Conservation (phyloP, 2,797 vertebrate species). For the Acanthis flammea region DNA sequence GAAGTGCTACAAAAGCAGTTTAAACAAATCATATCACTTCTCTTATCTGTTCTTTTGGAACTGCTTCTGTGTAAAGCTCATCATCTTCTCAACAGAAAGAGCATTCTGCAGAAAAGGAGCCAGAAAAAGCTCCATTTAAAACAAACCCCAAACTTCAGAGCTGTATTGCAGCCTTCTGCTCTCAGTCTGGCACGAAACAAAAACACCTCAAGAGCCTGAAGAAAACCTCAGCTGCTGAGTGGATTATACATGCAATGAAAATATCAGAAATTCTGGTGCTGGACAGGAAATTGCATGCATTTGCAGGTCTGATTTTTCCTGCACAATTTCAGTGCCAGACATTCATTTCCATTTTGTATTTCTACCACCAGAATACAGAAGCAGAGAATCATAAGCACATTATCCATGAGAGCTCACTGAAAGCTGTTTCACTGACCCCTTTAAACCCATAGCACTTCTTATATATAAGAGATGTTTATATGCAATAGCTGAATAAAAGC, state of each 20-base stretch:
- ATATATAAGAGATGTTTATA: background rate
- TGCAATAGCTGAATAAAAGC: background rate
- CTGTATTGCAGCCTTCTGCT: background rate
- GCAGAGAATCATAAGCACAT: background rate
- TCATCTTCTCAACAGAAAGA: background rate
- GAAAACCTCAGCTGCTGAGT: background rate
- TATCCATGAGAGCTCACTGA: background rate
- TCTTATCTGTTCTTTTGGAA: background rate
- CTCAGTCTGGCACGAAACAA: background rate
- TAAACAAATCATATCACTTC: background rate
- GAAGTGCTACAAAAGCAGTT: background rate
- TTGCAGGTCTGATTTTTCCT: slow-evolving; percentile 28
- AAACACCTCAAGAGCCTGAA: background rate
- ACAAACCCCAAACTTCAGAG: background rate
- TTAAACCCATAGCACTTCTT: background rate
- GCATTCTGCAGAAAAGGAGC: background rate
- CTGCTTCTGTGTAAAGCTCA: background rate
- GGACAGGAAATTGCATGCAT: slow-evolving; percentile 27
- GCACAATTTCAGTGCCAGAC: background rate
- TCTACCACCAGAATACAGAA: slow-evolving; percentile 20
- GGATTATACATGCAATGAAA: background rate
- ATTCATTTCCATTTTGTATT: slow-evolving; percentile 14
- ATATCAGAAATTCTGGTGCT: background rate
- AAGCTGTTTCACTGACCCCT: background rate
- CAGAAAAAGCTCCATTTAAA: background rate